Base-by-base conservation (phyloP, 2,113 vertebrate species). In the Xyrauchen texanus region DNA sequence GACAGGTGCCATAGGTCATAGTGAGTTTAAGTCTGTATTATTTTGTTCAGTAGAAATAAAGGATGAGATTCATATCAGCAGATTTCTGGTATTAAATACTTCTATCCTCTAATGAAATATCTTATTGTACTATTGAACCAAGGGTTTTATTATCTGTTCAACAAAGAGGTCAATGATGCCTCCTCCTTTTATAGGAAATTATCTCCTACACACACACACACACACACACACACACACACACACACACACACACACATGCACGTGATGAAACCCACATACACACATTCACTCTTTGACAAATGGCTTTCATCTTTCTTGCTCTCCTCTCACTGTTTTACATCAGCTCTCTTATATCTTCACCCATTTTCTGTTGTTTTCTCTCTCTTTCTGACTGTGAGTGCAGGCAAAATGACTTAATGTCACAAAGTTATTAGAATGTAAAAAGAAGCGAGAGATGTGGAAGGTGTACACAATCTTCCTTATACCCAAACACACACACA, bases 231-330 rank as follows among this genome's bases (percentile, higher is more conserved):
- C 53, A 42, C 49, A n/a, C 69, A 34, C 61, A 34, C 72, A 62
- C 21, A 34, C 21, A n/a, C n/a, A n/a, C n/a, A n/a, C n/a, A n/a
- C n/a, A n/a, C 21, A 76, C 76, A 52, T 66, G 15, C 64, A 53
- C 77, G 51, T 53, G 60, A 68, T 62, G 67, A 62, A 68, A 81
- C 79, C 15, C 52, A 16, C 81, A 58, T 62, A 69, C 52, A 46
- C 64, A 13, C 45, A 53, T 55, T 69, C 75, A 78, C 63, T 21
- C 60, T 55, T 49, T 47, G 68, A 60, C 53, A 66, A 73, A 73
- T 72, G 65, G 62, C 67, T 83, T 80, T 67, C 74, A 80, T 77
- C 72, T 67, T 47, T n/a, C 82, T 71, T 46, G 21, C 52, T 77
- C 61, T 62, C 34, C 72, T 80, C 61, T 61, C 70, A 51, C 13